phyloP scores from a whole-genome alignment of 92 coral and sea anemone genomes.

The Heliopora coerulea region DNA sequence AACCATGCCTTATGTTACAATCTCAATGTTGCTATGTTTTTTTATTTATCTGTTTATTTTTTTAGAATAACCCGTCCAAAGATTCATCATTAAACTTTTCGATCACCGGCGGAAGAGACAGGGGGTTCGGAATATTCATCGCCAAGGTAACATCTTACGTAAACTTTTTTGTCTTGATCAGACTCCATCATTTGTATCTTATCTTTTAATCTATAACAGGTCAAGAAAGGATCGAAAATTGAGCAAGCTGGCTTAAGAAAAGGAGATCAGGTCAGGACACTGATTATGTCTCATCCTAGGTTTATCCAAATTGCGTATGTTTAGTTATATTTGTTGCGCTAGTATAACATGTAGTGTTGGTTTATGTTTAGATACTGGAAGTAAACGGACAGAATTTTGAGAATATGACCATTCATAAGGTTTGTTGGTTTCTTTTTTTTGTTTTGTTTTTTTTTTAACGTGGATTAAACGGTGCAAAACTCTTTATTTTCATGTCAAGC shows the following conservation, averaged over 20 bases:
- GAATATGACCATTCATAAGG: slow-evolving; percentile 62
- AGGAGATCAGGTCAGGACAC: slow-evolving; percentile 79
- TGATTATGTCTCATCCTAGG: too few species aligned
- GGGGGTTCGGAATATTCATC: slow-evolving; percentile 80
- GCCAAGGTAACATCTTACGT: slow-evolving; percentile 68
- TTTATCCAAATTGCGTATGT: too few species aligned
- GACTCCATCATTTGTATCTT: background rate
- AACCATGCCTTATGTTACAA: too few species aligned
- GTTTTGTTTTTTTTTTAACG: background rate
- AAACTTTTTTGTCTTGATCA: background rate
- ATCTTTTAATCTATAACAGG: slow-evolving; percentile 41
- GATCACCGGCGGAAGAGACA: slow-evolving; percentile 86
- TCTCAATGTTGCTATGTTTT: background rate
- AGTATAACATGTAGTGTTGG: background rate
- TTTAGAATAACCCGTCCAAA: slow-evolving; percentile 73
- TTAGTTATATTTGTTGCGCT: too few species aligned
- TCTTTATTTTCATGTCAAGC: too few species aligned
- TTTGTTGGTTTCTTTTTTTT: too few species aligned
- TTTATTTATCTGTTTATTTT: background rate
- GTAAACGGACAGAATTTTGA: slow-evolving; percentile 71
- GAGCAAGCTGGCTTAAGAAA: slow-evolving; percentile 65
- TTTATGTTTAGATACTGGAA: slow-evolving; percentile 57
- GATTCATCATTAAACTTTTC: slow-evolving; percentile 76
- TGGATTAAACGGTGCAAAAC: background rate
- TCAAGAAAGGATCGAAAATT: slow-evolving; percentile 67